Evolutionary conservation across 2,797 vertebrate species (phyloP), one percentile per base, ranked within the genome.

Genomic region (Halcyon smyrnensis): DNA sequence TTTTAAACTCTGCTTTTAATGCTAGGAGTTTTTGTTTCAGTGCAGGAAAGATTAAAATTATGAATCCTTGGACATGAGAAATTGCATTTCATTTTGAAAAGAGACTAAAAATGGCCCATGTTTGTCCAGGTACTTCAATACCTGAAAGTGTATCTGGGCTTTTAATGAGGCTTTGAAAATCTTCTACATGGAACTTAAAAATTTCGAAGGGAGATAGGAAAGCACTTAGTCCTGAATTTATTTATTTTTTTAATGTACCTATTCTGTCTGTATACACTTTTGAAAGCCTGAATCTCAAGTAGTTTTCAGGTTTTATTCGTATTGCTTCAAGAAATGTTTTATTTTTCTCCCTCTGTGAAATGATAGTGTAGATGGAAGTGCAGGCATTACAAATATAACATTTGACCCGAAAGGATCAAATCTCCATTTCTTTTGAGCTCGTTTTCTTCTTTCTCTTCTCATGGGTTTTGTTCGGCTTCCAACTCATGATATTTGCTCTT

Each of bases 341-440:
- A 71, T 74, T 82, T 76, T 53, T 64, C 6, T 83, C 4, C 41
- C n/a, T 71, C 48, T 4, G 6, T 57, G 48, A 71, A 85, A 70
- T 68, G 15, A 73, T 19, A 39, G 17, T 4, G 11, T 67, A 71
- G 79, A 62, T 84, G 30, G 43, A 11, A 88, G 28, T 41, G 41
- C 37, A 84, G 65, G 19, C 6, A 41, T 62, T 63, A 50, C 0
- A 11, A 81, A 64, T 15, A 34, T 2, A 68, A 5, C 14, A 53
- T 65, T 93, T 84, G 50, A 76, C 63, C 62, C 1, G 0, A 94
- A 92, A 70, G 18, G 48, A 85, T 9, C 14, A 50, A 57, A 91
- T 98, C 97, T 96, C 98, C 98, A 20, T 98, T 99, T 95, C 98
- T 91, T 98, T 92, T 97, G 6, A 97, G 97, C 45, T 97, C 87